A percentile compares a stretch with the other conserved stretches of the same genome.
phyloP scores from a whole-genome alignment of 1,140 invertebrate species.

The Protaetia brevitarsis region DNA sequence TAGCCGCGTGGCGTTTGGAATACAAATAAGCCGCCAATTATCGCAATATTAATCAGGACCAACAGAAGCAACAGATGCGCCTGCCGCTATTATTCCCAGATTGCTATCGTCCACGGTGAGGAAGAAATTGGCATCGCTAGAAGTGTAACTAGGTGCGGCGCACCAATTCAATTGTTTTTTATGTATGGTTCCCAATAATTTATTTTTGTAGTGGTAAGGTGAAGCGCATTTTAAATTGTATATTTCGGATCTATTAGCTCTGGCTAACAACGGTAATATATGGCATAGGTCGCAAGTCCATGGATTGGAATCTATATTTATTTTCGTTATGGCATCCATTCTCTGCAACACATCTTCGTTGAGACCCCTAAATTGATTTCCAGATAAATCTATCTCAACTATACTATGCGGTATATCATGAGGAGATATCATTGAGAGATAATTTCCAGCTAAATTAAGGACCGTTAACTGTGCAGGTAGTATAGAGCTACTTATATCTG shows the following conservation, averaged over 20 bases:
- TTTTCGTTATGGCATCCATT: constrained; percentile 52
- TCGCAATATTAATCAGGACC: constrained; percentile 52
- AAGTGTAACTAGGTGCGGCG: constrained; percentile 41
- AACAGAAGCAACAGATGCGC: constrained; percentile 54
- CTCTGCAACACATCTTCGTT: constrained; percentile 55
- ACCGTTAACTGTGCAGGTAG: constrained; percentile 53
- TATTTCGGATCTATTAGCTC: constrained; percentile 53
- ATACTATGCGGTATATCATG: constrained; percentile 57
- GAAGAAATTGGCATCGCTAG: constrained; percentile 42
- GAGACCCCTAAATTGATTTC: constrained; percentile 60
- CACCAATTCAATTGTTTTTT: constrained; percentile 55
- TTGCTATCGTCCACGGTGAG: constrained; percentile 53
- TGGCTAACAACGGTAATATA: constrained; percentile 54
- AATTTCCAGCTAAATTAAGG: constrained; percentile 58
- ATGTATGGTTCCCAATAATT: constrained; percentile 51
- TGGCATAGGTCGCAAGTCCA: constrained; percentile 69
- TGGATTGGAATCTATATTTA: constrained; percentile 61
- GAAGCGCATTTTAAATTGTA: constrained; percentile 53
- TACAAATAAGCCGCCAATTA: constrained; percentile 56
- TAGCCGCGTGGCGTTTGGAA: constrained; percentile 62
- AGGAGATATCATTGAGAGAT: constrained; percentile 55
- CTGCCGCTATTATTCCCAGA: constrained; percentile 58
- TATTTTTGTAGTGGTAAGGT: constrained; percentile 53
- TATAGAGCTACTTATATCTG: constrained; percentile 39
- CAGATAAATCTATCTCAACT: constrained; percentile 59